phyloP scores from a whole-genome alignment of 2,888 invertebrate species.

The Orgyia antiqua region DNA sequence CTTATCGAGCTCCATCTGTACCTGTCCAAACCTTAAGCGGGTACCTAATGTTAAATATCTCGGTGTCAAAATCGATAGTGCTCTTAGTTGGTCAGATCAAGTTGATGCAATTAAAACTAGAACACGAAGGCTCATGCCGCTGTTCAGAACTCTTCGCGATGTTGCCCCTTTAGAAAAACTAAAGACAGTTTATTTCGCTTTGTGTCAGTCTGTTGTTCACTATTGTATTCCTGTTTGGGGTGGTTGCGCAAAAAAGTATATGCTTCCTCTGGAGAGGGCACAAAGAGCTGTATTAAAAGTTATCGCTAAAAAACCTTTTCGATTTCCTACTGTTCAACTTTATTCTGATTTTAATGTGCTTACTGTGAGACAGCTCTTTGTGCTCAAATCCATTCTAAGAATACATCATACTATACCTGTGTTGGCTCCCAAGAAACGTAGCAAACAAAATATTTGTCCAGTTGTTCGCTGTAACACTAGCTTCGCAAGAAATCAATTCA shows the following conservation, averaged over 20 bases:
- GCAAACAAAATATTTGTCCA: neutral
- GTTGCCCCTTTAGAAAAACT: too few species aligned
- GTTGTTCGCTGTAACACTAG: neutral
- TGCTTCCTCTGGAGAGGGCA: neutral
- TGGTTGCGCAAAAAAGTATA: neutral
- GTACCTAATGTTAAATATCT: neutral
- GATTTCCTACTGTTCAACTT: neutral
- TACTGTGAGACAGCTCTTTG: too few species aligned
- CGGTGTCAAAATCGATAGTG: neutral
- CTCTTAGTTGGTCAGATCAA: too few species aligned
- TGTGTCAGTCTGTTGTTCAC: neutral
- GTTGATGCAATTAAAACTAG: neutral
- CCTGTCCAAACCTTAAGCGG: neutral
- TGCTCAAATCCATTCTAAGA: too few species aligned
- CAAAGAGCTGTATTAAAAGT: conserved; percentile 1
- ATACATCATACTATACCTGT: too few species aligned
- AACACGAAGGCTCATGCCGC: neutral
- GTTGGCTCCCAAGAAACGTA: too few species aligned
- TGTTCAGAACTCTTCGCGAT: too few species aligned
- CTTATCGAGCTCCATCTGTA: neutral
- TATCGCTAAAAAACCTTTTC: neutral
- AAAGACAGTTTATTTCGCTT: neutral
- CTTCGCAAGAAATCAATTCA: neutral
- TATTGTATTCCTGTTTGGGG: neutral
- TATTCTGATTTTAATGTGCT: neutral